A percentile compares a stretch with the other conserved stretches of the same genome.
Evolutionary conservation across 1,140 invertebrate genomes (phyloP).

Genomic region (Bombus cullumanus): DNA sequence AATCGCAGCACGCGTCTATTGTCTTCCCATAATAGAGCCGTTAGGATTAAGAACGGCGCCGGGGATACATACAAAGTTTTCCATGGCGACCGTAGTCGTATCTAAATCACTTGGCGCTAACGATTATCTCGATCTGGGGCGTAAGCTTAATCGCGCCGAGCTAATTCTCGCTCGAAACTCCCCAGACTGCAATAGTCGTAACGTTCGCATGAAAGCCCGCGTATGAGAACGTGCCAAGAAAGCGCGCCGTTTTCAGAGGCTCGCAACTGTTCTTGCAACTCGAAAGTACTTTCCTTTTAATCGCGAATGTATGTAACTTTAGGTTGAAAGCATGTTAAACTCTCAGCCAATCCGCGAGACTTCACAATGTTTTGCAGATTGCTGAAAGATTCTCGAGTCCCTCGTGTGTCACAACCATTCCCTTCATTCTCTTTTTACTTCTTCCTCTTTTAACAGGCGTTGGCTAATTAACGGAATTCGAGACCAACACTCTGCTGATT

Average conservation of each 20-base stretch:
- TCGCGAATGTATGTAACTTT: constrained; percentile 57
- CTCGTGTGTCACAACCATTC: background rate
- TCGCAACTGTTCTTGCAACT: constrained; percentile 14
- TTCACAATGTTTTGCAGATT: constrained; percentile 4
- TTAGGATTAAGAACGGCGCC: constrained; percentile 27
- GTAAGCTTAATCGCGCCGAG: constrained; percentile 65
- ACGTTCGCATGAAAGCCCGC: constrained; percentile 64
- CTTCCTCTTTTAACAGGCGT: background rate
- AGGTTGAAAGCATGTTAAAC: constrained; percentile 59
- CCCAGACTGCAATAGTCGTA: constrained; percentile 70
- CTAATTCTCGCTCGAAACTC: constrained; percentile 68
- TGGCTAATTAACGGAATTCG: constrained; percentile 58
- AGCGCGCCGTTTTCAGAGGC: constrained; percentile 46
- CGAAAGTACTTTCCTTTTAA: constrained; percentile 61
- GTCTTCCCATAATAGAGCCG: background rate
- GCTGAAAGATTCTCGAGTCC: constrained; percentile 15
- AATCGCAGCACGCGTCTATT: constrained; percentile 12
- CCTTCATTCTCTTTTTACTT: too few species aligned
- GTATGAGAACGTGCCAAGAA: constrained; percentile 69
- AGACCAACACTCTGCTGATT: constrained; percentile 55
- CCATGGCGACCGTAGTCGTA: constrained; percentile 37
- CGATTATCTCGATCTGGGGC: constrained; percentile 65
- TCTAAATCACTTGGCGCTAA: constrained; percentile 69
- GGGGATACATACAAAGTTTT: constrained; percentile 51
- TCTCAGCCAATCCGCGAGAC: constrained; percentile 44